Percentiles rank a stretch among this genome's conserved stretches.
phyloP scores from a whole-genome alignment of 2,113 vertebrate genomes.

The Heliornis fulica region DNA sequence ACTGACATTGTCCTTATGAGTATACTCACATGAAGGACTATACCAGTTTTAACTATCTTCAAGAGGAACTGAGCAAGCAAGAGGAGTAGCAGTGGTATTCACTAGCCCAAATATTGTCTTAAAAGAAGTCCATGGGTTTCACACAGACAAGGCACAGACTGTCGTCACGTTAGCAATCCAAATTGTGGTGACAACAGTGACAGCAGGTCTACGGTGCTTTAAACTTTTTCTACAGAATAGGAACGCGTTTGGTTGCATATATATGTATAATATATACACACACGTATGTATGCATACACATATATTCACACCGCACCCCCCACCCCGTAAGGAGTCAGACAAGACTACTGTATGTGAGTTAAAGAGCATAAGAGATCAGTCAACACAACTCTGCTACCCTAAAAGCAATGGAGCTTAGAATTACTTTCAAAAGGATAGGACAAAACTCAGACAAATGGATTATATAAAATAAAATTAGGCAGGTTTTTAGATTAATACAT shows the following conservation, averaged over 20 bases:
- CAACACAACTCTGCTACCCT: background rate
- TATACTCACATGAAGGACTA: background rate
- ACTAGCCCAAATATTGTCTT: background rate
- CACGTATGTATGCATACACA: too few species aligned
- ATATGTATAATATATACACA: rapidly evolving
- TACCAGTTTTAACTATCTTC: background rate
- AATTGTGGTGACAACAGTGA: background rate
- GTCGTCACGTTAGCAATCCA: background rate
- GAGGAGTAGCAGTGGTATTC: background rate
- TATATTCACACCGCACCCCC: rapidly evolving
- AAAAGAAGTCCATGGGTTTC: background rate
- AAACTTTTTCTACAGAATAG: background rate
- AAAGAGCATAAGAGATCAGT: background rate
- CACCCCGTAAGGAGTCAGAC: background rate
- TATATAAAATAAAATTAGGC: background rate
- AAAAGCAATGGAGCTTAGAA: background rate
- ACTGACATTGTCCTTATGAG: background rate
- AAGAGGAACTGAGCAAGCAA: background rate
- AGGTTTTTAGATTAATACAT: background rate
- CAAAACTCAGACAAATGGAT: background rate
- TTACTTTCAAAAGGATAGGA: background rate
- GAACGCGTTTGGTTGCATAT: background rate
- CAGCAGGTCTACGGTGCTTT: background rate
- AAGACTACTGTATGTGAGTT: rapidly evolving
- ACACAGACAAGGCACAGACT: background rate